Evolutionary conservation across 2,888 invertebrate genomes (phyloP), one percentile per base, ranked within the genome.

Genomic region (Chalcis sispes): DNA sequence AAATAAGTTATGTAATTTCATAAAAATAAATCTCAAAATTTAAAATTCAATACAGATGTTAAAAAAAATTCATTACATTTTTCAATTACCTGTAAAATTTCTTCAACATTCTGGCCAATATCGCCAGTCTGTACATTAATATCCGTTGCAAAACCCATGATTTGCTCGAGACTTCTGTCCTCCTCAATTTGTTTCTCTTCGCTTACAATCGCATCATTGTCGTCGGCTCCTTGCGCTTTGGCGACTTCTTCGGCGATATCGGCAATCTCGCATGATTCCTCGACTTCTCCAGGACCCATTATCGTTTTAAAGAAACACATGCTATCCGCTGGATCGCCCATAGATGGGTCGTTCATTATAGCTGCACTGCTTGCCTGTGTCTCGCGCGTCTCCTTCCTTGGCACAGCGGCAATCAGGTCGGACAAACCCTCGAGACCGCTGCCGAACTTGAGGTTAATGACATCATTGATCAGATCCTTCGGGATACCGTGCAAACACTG

Each of bases 31-130:
- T n/a, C n/a, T n/a, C n/a, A n/a, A n/a, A 13, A 15, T 18, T 25
- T 27, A 29, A 29, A 13, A 3, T 56, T 15, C n/a, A 29, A 29
- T 29, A 29, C 13, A 2, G 15, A 2, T 36, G 25, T 40, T 46
- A 23, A 61, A 42, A 61, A 23, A 25, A 25, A 25, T 32, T 32
- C 32, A 8, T 32, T 8, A 5, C 8, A 32, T 32, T 32, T 32
- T 32, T 50, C 20, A 62, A 95, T 93, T 3, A 93, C 95, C 86
- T 94, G 94, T 10, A 95, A 90, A 67, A 95, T 90, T 80, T 94
- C 95, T 29, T 92, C 92, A 2, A 91, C 91, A 84, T 91, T 90
- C 78, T 91, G 91, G 23, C 89, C 91, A 65, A 92, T 86, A 83
- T 94, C 94, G 80, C 89, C 90, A 77, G 89, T 89, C 58, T 85